Percentiles rank a stretch among this genome's conserved stretches.
Evolutionary conservation across 2,113 vertebrate species (phyloP).

Genomic region (Cephalopholis sonnerati): DNA sequence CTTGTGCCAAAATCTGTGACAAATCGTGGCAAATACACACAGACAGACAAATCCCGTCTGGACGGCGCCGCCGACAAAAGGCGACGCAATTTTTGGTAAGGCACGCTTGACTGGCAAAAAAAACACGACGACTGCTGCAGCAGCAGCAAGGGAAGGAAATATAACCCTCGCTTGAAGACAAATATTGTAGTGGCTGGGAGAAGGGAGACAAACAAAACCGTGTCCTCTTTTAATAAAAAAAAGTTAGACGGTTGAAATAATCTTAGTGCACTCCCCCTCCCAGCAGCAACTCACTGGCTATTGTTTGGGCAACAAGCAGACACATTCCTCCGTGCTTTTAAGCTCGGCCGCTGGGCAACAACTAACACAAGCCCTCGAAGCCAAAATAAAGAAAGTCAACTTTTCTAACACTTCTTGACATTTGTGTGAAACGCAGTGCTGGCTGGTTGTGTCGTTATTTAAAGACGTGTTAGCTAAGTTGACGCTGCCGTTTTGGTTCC

Average conservation of each 20-base stretch:
- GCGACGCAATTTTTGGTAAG: constrained; percentile 57
- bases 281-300: constrained; percentile 68
- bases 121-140: constrained; percentile 49
- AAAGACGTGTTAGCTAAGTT: constrained; percentile 7
- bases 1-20: background rate
- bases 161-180: background rate
- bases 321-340: constrained; percentile 77
- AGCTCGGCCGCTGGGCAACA: constrained; percentile 70
- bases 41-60: constrained; percentile 21
- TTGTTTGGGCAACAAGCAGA: constrained; percentile 81
- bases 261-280: constrained; percentile 34
- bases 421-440: accelerated
- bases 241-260: constrained; percentile 61
- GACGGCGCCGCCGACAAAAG: constrained; percentile 48
- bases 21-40: background rate
- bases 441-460: accelerated
- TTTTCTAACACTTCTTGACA: background rate
- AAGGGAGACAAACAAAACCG: background rate
- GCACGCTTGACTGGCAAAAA: constrained; percentile 36
- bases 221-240: constrained; percentile 17
- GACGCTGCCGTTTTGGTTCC: background rate
- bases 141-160: constrained; percentile 11
- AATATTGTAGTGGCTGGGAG: background rate
- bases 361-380: constrained; percentile 15
- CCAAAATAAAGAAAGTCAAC: constrained; percentile 4